Base-by-base conservation (phyloP, 2,113 vertebrate species). In the Peucedramus taeniatus region DNA sequence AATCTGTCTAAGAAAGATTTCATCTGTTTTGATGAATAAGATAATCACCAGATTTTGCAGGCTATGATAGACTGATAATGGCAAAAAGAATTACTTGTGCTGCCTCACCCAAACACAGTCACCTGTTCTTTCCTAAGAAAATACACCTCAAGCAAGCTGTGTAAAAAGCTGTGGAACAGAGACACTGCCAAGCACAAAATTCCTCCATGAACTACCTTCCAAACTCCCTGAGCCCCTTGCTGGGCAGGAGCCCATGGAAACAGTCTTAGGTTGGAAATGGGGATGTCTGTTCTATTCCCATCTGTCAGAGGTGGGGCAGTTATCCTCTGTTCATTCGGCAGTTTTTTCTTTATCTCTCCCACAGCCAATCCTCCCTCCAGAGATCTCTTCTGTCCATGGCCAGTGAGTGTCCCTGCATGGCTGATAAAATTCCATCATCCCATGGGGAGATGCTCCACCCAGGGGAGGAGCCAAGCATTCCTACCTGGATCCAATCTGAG, bases 41-140 rank as follows among this genome's bases (percentile, higher is more conserved):
- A 75, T 64, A 92, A 94, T 54, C 44, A 81, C 15, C 69, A 81
- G 68, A 74, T 77, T 93, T 88, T 63, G 21, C 80, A 78, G 56
- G 42, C 39, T 66, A 20, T 63, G 86, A 70, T 3, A 90, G 82
- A 86, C 37, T 60, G 71, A 70, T 53, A 95, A 84, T 13, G 72
- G 70, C 42, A 76, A 59, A 76, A 90, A 90, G 35, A 85, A 86
- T 74, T 24, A 26, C 40, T 84, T 45, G 26, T 54, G 63, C 64
- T 5, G 4, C 49, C 54, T 88, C 91, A 80, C 47, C 63, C 71
- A 83, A 94, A 87, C 15, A 71, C 3, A 66, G 49, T 63, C 63
- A 49, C 28, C 57, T 63, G 9, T 23, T 80, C n/a, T 76, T 66
- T 1, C 1, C 19, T 39, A 40, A 68, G 84, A 69, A 87, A 54